Evolutionary conservation across 2,113 vertebrate species (phyloP).

Genomic region (Hippocampus abdominalis): DNA sequence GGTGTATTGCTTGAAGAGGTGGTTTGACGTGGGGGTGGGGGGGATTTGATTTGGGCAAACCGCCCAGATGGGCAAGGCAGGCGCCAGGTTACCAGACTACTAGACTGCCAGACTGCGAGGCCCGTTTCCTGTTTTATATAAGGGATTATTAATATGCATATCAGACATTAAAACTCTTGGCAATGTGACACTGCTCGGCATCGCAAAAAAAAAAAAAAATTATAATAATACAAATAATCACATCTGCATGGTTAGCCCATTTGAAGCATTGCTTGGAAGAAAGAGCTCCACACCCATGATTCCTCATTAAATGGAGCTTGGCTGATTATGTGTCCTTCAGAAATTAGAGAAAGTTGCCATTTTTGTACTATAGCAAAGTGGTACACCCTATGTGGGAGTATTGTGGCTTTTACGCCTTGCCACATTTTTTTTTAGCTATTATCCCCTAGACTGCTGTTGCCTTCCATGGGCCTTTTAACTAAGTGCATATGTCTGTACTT

Average conservation of each 20-base stretch:
- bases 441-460: slow-evolving; percentile 15
- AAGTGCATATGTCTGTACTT: slow-evolving; percentile 53
- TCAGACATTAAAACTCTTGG: slow-evolving; percentile 78
- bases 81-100: slow-evolving; percentile 51
- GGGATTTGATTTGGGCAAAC: slow-evolving; percentile 18
- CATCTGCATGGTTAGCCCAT: background rate
- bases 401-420: background rate
- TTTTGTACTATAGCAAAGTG: slow-evolving; percentile 13
- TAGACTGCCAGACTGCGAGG: slow-evolving; percentile 74
- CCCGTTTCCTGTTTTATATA: slow-evolving; percentile 89
- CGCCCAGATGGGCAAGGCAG: slow-evolving; percentile 76
- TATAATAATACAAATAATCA: background rate
- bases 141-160: slow-evolving; percentile 85
- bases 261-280: slow-evolving; percentile 2
- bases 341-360: slow-evolving; percentile 25
- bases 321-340: background rate
- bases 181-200: slow-evolving; percentile 26
- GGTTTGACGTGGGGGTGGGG: slow-evolving; percentile 32
- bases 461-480: slow-evolving; percentile 49
- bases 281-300: slow-evolving; percentile 9
- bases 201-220: slow-evolving; percentile 62
- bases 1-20: slow-evolving; percentile 18
- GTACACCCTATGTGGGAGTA: background rate
- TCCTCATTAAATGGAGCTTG: background rate
- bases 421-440: background rate